Conservation (phyloP, 2,888 invertebrate species). For the Laothoe populi region DNA sequence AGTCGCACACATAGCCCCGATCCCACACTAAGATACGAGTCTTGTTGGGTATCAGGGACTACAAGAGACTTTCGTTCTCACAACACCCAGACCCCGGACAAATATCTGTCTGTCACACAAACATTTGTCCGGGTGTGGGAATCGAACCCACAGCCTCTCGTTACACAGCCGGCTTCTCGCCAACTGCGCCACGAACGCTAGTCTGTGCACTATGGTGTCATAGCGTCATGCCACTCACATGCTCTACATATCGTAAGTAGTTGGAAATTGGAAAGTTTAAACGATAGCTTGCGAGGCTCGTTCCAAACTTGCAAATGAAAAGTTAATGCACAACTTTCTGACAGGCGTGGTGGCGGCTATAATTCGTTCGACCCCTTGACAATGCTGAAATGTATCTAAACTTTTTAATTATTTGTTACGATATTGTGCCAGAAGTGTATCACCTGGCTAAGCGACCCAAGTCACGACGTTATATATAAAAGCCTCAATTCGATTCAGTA, state of each 20-base stretch:
- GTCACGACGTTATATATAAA: not conserved
- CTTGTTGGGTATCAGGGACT: too few relatives aligned
- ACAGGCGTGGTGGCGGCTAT: constrained; percentile 63
- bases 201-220: not conserved
- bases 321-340: constrained; percentile 76
- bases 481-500: too few relatives aligned
- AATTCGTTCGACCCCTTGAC: constrained; percentile 56
- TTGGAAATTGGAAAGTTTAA: constrained; percentile 59
- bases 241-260: constrained; percentile 56
- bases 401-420: constrained; percentile 70
- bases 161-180: too few relatives aligned
- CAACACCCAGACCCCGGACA: too few relatives aligned
- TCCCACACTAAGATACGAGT: too few relatives aligned
- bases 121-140: too few relatives aligned
- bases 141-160: too few relatives aligned
- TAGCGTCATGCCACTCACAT: constrained; percentile 36
- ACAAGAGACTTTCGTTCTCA: too few relatives aligned
- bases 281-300: constrained; percentile 59
- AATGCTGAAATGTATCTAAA: constrained; percentile 65
- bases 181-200: too few relatives aligned
- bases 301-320: constrained; percentile 77
- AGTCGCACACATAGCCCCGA: too few relatives aligned
- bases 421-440: constrained; percentile 58
- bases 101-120: too few relatives aligned
- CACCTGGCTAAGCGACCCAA: constrained; percentile 36